Evolutionary conservation across 2,113 vertebrate genomes (phyloP).

Genomic region (Laticauda colubrina): DNA sequence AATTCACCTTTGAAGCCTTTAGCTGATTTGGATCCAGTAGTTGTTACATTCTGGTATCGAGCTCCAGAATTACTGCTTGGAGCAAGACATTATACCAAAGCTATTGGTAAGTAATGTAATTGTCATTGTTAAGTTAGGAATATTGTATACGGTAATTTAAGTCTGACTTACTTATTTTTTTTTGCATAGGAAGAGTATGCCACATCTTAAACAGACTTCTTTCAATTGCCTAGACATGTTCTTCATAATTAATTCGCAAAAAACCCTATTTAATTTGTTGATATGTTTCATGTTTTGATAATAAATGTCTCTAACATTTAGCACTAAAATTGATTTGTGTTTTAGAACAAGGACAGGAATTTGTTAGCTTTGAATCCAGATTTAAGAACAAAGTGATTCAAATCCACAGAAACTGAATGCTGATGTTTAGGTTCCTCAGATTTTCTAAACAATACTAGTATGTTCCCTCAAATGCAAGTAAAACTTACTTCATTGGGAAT

Average conservation of each 20-base stretch:
- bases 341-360: background rate
- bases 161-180: background rate
- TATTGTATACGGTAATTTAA: background rate
- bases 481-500: background rate
- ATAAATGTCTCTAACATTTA: background rate
- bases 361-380: background rate
- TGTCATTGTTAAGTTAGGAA: background rate
- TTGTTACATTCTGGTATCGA: constrained; percentile 99
- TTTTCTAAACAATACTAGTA: background rate
- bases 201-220: background rate
- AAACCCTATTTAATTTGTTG: background rate
- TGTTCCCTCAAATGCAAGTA: background rate
- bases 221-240: background rate
- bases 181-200: background rate
- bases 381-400: background rate
- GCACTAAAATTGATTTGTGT: background rate
- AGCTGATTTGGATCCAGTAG: constrained; percentile 99
- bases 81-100: constrained; percentile 99
- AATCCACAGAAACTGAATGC: background rate
- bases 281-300: background rate
- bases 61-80: constrained; percentile 97
- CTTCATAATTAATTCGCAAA: background rate
- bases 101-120: constrained; percentile 88
- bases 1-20: constrained; percentile 99
- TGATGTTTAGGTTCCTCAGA: background rate